Evolutionary conservation across 1,140 invertebrate genomes (phyloP).

Genomic region (Adoxophyes honmai): DNA sequence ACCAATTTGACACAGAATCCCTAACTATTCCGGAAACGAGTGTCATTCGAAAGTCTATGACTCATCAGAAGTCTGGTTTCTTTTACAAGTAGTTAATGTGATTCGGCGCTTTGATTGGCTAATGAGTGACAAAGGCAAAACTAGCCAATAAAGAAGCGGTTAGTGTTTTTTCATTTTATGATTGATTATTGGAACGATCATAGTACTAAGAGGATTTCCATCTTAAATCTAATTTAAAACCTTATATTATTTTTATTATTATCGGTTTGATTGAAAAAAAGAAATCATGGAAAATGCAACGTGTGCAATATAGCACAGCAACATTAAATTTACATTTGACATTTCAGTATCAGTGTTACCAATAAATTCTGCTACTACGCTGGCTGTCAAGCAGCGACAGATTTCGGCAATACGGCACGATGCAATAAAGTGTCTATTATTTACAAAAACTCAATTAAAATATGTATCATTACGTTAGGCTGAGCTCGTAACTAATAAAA

Average conservation of each 20-base stretch:
- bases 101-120: constrained; percentile 35
- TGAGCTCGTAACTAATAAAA: constrained; percentile 1
- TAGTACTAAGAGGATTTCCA: too few relatives aligned
- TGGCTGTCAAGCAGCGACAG: constrained; percentile 11
- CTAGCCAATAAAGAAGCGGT: constrained; percentile 29
- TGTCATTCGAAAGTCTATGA: constrained; percentile 70
- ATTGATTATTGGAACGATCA: too few relatives aligned
- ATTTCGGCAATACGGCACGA: constrained; percentile 20
- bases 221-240: too few relatives aligned
- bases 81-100: constrained; percentile 35
- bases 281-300: too few relatives aligned
- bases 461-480: constrained; percentile 32
- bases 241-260: too few relatives aligned
- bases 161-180: constrained; percentile 12
- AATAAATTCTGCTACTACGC: neutral
- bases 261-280: too few relatives aligned
- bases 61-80: constrained; percentile 58
- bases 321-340: constrained; percentile 4
- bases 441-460: constrained; percentile 37
- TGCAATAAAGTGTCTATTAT: constrained; percentile 31
- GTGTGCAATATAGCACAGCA: neutral
- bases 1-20: constrained; percentile 3
- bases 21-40: constrained; percentile 69
- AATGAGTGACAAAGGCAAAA: constrained; percentile 1
- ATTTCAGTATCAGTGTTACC: neutral